phyloP scores from a whole-genome alignment of 2,888 invertebrate species.

The Xanthorhoe spadicearia region DNA sequence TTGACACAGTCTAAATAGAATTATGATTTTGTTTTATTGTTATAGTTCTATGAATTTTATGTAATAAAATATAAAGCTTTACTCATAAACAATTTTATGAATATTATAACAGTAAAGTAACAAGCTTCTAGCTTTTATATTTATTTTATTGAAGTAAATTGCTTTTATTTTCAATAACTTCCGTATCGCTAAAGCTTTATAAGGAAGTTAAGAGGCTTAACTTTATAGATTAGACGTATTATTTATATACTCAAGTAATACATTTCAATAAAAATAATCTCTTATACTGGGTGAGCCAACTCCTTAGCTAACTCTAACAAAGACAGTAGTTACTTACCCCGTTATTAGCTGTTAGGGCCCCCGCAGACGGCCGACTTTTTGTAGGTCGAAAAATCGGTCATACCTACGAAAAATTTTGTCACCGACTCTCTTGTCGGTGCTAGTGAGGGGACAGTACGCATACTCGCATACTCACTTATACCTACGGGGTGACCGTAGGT shows the following conservation, averaged over 20 bases:
- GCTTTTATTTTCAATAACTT: background rate
- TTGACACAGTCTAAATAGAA: slow-evolving; percentile 23
- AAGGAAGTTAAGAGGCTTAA: background rate
- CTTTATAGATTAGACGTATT: background rate
- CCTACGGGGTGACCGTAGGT: no score
- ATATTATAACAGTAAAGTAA: background rate
- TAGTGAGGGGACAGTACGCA: no score
- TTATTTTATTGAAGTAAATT: background rate
- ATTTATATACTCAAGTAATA: background rate
- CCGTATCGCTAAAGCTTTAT: background rate
- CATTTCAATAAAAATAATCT: background rate
- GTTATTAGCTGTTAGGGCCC: no score
- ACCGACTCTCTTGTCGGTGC: no score
- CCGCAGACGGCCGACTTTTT: no score
- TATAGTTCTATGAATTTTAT: background rate
- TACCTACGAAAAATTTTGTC: no score
- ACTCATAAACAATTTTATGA: background rate
- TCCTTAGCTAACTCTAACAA: background rate
- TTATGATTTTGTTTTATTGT: slow-evolving; percentile 26
- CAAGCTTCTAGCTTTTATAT: background rate
- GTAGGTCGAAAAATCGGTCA: no score
- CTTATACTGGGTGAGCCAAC: background rate
- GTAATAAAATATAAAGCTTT: slow-evolving; percentile 10
- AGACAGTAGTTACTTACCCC: no score
- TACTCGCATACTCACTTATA: no score